Conservation (phyloP, 2,113 vertebrate species). For the Barnardius zonarius region DNA sequence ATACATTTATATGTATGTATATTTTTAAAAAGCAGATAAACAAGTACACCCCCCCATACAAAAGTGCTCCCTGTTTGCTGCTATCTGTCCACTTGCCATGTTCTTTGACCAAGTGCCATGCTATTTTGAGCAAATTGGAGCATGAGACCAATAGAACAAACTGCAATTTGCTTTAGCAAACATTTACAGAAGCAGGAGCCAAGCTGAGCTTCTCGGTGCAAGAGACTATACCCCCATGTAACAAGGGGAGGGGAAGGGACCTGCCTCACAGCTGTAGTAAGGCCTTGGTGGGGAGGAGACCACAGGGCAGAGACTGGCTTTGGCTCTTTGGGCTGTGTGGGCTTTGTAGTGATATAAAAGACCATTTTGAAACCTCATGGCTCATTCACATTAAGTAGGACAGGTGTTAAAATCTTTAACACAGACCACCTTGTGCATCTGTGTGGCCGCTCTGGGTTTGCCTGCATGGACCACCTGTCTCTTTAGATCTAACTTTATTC, state of each 20-base stretch:
- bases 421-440: not conserved
- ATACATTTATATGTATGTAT: not conserved
- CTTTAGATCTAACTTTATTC: not conserved
- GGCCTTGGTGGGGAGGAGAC: fast-evolving
- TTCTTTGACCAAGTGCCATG: not conserved
- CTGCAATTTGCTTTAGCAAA: conserved; percentile 3
- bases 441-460: not conserved
- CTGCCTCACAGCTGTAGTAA: not conserved
- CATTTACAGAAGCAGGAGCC: not conserved
- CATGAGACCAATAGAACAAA: not conserved
- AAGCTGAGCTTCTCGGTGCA: not conserved
- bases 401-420: not conserved
- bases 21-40: not conserved
- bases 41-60: too few relatives aligned
- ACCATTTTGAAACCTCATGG: not conserved
- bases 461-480: not conserved
- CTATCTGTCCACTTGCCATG: not conserved
- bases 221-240: not conserved
- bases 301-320: not conserved
- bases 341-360: not conserved
- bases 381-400: not conserved
- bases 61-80: not conserved
- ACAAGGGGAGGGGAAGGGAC: not conserved
- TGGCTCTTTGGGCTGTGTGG: not conserved
- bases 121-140: not conserved